phyloP scores from a whole-genome alignment of 2,113 vertebrate genomes.

The Oreocharis arfaki region DNA sequence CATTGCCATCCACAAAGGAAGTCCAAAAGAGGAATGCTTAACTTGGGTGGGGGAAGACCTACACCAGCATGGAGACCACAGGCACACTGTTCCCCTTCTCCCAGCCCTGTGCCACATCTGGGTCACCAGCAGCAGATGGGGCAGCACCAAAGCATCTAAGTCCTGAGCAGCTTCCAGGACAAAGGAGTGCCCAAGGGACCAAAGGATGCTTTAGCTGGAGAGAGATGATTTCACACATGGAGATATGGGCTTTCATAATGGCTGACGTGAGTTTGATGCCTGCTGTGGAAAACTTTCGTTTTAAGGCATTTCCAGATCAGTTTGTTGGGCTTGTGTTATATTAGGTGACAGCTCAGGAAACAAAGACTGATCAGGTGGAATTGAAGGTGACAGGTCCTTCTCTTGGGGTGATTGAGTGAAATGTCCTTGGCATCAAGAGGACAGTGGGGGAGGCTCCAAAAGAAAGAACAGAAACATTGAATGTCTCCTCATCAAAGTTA shows the following conservation, averaged over 20 bases:
- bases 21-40: background rate
- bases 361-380: background rate
- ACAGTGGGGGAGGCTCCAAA: background rate
- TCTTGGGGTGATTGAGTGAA: background rate
- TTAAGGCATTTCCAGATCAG: background rate
- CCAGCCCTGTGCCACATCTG: rapidly evolving
- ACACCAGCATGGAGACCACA: no score
- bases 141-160: background rate
- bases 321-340: background rate
- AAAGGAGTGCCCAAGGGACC: background rate
- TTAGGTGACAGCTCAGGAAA: background rate
- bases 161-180: background rate
- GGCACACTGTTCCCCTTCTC: background rate
- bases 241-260: background rate
- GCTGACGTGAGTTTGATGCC: background rate
- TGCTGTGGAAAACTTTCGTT: background rate
- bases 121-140: background rate
- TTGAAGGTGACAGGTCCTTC: background rate
- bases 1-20: background rate
- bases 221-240: background rate
- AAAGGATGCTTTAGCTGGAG: background rate
- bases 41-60: background rate
- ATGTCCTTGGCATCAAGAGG: background rate
- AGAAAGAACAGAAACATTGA: background rate
- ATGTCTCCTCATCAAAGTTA: background rate